Evolutionary conservation across 2,797 vertebrate species (phyloP).

Genomic region (Clarias fuscus): DNA sequence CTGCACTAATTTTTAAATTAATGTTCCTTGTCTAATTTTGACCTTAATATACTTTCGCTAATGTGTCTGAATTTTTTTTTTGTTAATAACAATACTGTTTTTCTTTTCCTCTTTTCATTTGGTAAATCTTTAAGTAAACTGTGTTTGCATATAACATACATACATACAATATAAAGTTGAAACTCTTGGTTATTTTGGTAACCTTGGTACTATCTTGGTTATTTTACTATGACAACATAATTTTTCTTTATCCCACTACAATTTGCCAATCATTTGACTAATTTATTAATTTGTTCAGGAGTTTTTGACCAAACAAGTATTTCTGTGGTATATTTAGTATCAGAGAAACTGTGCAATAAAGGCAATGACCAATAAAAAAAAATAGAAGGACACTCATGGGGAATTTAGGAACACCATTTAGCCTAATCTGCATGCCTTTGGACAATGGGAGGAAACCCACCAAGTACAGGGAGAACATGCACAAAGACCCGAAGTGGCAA

Average conservation of each 20-base stretch:
- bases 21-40: too few relatives aligned
- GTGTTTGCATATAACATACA: background rate
- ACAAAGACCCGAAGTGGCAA: too few relatives aligned
- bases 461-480: too few relatives aligned
- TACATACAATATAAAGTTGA: background rate
- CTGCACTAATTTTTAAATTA: too few relatives aligned
- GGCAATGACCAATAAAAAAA: too few relatives aligned
- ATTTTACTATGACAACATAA: background rate
- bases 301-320: background rate
- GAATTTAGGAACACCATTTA: too few relatives aligned
- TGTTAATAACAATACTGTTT: background rate
- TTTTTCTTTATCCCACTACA: background rate
- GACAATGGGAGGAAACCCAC: too few relatives aligned
- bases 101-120: background rate
- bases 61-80: background rate
- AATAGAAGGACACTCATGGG: too few relatives aligned
- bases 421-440: too few relatives aligned
- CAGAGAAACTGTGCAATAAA: too few relatives aligned
- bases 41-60: too few relatives aligned
- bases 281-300: background rate
- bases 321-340: background rate
- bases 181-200: background rate
- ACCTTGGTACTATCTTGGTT: background rate
- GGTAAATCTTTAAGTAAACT: background rate
- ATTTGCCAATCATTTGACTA: background rate